Conservation (phyloP, 2,797 vertebrate species). For the Chromobotia macracanthus region DNA sequence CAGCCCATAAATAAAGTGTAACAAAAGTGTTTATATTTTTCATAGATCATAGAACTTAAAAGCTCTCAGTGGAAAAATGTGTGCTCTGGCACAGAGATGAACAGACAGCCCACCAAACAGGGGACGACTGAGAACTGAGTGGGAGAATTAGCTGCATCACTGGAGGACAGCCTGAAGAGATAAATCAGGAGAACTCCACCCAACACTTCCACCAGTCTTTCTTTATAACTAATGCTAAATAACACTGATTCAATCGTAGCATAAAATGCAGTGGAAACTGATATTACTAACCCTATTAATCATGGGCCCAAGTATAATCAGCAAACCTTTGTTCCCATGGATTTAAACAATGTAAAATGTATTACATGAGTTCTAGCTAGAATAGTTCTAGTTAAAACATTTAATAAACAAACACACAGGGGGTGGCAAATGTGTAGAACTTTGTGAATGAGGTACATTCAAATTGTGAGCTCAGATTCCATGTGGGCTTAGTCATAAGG, state of each 20-base stretch:
- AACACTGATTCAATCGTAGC: conserved; percentile 24
- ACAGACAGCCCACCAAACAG: conserved; percentile 46
- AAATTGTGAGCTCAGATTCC: background rate
- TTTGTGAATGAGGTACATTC: background rate
- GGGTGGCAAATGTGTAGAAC: background rate
- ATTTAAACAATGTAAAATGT: background rate
- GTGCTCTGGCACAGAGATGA: conserved; percentile 18
- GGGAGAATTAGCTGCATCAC: conserved; percentile 31
- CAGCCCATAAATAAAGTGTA: conserved; percentile 51
- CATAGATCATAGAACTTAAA: conserved; percentile 50
- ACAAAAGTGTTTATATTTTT: conserved; percentile 46
- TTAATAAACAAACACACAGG: background rate
- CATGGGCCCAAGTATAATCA: background rate
- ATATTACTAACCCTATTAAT: conserved; percentile 3
- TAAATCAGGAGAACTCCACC: conserved; percentile 24
- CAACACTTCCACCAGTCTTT: background rate
- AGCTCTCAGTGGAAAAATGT: conserved; percentile 51
- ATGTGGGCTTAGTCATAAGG: background rate
- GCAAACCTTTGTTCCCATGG: background rate
- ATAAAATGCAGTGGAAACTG: background rate
- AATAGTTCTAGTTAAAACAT: background rate
- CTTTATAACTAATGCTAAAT: conserved; percentile 38
- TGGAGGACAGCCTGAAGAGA: conserved; percentile 29
- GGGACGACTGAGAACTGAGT: conserved; percentile 47
- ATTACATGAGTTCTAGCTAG: background rate